Percentiles rank a stretch among this genome's conserved stretches.
These are phyloP conservation scores for Thymallus thymallus DNA, from an alignment of 2,113 vertebrate species.

Conservation along the genomic window DNA sequence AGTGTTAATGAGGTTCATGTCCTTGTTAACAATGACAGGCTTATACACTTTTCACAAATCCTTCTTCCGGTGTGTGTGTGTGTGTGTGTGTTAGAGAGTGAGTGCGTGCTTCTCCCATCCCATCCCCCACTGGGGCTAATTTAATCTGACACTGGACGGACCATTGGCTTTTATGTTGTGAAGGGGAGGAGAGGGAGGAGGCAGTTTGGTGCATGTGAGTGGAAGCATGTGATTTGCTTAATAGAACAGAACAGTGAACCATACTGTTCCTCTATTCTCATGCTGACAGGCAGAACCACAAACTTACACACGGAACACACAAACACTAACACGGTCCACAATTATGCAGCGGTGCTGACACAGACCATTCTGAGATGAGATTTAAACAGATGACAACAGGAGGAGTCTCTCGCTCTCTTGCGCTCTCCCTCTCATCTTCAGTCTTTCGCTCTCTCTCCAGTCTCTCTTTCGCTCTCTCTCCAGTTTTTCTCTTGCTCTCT, in stretches of 20 bases:
- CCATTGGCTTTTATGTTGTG: conserved; percentile 37
- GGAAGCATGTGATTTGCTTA: conserved; percentile 1
- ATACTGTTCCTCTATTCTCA: conserved; percentile 19
- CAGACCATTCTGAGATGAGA: conserved; percentile 11
- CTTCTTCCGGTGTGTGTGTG: neutral
- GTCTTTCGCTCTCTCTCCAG: too few relatives aligned
- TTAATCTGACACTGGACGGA: conserved; percentile 39
- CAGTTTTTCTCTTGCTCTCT: too few relatives aligned
- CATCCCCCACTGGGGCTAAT: conserved; percentile 32
- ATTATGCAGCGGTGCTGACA: conserved; percentile 25
- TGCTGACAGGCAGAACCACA: conserved; percentile 31
- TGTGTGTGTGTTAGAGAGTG: neutral
- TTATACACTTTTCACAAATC: conserved; percentile 14
- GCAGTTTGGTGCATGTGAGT: neutral
- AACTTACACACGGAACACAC: conserved; percentile 15
- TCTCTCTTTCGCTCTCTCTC: too few relatives aligned
- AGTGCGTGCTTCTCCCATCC: neutral
- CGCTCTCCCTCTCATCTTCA: neutral
- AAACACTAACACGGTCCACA: conserved; percentile 19
- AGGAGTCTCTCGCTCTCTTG: conserved; percentile 22
- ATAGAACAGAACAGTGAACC: neutral
- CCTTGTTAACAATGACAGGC: conserved; percentile 50
- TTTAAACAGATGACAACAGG: conserved; percentile 16
- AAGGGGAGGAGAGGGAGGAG: conserved; percentile 14
- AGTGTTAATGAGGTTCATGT: conserved; percentile 31